Percentiles rank a stretch among this genome's conserved stretches.
Evolutionary conservation across 2,888 invertebrate genomes (phyloP).

Genomic region (Anoncus sp.): DNA sequence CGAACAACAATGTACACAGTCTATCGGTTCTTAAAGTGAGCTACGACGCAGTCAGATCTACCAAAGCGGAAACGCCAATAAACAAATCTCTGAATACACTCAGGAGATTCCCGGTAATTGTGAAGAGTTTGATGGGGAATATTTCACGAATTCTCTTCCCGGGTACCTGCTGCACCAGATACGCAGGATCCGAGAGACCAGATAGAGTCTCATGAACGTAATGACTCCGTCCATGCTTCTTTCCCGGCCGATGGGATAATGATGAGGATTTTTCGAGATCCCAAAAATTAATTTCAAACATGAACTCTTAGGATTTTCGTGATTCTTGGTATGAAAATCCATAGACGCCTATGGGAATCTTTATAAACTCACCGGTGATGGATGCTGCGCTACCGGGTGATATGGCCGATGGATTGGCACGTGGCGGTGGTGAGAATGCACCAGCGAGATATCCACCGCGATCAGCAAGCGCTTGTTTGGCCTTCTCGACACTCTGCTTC

Average conservation of each 20-base stretch:
- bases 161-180: slow-evolving; percentile 7
- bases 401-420: slow-evolving; percentile 80
- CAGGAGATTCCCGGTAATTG: neutral
- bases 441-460: slow-evolving; percentile 81
- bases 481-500: slow-evolving; percentile 95
- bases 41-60: neutral
- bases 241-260: too few relatives aligned
- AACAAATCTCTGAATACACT: neutral
- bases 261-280: too few relatives aligned
- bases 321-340: neutral
- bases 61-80: neutral
- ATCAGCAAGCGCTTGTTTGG: slow-evolving; percentile 90
- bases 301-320: too few relatives aligned
- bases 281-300: too few relatives aligned
- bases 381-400: slow-evolving; percentile 77
- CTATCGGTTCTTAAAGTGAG: neutral
- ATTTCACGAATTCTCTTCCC: neutral
- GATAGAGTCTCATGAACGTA: neutral
- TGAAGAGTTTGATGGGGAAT: neutral
- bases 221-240: neutral
- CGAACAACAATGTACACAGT: neutral
- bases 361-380: slow-evolving; percentile 79
- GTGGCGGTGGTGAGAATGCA: slow-evolving; percentile 82
- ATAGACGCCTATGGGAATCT: neutral
- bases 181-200: slow-evolving; percentile 4